Percentiles rank a stretch among this genome's conserved stretches.
These are phyloP conservation scores for Microdon myrmicae DNA, from an alignment of 2,888 invertebrate species.

Conservation along the genomic window DNA sequence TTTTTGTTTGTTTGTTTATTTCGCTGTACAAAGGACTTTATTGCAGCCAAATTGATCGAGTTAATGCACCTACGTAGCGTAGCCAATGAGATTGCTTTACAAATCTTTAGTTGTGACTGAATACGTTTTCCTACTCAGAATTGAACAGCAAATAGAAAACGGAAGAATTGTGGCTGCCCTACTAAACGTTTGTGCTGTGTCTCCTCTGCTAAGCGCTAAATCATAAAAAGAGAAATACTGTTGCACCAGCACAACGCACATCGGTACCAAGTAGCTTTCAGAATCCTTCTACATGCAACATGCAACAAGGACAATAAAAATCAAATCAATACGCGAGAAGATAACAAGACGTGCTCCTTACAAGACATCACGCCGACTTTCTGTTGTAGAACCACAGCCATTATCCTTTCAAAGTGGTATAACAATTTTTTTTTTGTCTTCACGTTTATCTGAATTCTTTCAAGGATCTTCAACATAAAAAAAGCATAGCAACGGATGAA, in stretches of 20 bases:
- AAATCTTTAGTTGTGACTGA: too few relatives aligned
- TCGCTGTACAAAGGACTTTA: too few relatives aligned
- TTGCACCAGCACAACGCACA: constrained; percentile 8
- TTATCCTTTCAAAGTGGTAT: constrained; percentile 14
- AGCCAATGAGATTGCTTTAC: too few relatives aligned
- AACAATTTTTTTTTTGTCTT: constrained; percentile 29
- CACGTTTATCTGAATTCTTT: constrained; percentile 44
- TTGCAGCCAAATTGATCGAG: too few relatives aligned
- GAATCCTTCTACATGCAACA: constrained; percentile 27
- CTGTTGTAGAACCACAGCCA: constrained; percentile 2
- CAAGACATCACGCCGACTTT: background rate
- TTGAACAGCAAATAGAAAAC: too few relatives aligned
- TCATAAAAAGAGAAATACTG: constrained; percentile 45
- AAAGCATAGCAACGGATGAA: too few relatives aligned
- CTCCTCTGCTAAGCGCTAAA: constrained; percentile 15
- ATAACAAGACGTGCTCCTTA: constrained; percentile 34
- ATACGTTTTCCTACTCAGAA: too few relatives aligned
- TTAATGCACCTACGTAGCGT: too few relatives aligned
- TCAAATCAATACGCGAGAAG: constrained; percentile 47
- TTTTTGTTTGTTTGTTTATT: too few relatives aligned
- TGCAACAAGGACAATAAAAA: constrained; percentile 45
- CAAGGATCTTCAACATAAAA: constrained; percentile 40
- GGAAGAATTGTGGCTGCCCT: too few relatives aligned
- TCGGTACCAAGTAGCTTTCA: constrained; percentile 3
- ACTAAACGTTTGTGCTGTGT: too few relatives aligned